Evolutionary conservation across 2,888 invertebrate genomes (phyloP).

Genomic region (Brachypalpus laphriformis): DNA sequence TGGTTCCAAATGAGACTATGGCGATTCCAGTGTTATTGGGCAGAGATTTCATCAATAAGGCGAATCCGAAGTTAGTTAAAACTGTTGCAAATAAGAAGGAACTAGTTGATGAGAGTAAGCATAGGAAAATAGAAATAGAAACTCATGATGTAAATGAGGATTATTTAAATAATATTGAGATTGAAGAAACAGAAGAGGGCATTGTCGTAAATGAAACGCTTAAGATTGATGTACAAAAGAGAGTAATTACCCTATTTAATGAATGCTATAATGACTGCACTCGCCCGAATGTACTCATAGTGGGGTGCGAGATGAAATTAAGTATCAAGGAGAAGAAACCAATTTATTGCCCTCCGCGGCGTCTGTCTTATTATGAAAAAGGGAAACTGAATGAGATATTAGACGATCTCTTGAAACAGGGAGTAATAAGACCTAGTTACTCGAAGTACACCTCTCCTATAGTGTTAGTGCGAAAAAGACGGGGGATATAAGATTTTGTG

Average conservation of each 20-base stretch:
- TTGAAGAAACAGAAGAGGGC: neutral
- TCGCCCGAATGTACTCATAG: neutral
- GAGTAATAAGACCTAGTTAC: neutral
- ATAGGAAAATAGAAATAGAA: neutral
- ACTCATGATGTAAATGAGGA: neutral
- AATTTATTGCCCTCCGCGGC: neutral
- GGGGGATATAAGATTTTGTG: neutral
- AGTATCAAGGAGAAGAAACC: neutral
- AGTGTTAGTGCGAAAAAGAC: neutral
- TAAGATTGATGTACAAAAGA: conserved; percentile 1
- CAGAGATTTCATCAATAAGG: conserved; percentile 28
- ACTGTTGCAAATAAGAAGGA: too few relatives aligned
- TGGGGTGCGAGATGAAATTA: neutral
- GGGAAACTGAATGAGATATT: neutral
- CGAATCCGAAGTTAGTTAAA: too few relatives aligned
- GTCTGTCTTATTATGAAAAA: conserved; percentile 1
- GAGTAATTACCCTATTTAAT: neutral
- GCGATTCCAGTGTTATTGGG: too few relatives aligned
- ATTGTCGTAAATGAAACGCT: neutral
- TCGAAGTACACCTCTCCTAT: neutral
- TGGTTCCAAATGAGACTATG: too few relatives aligned
- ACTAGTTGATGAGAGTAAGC: neutral
- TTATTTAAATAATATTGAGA: conserved; percentile 5
- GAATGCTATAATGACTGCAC: neutral
- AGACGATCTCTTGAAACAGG: neutral